Percentiles rank a stretch among this genome's conserved stretches.
Conservation (phyloP, 2,113 vertebrate species). For the Polyodon spathula region DNA sequence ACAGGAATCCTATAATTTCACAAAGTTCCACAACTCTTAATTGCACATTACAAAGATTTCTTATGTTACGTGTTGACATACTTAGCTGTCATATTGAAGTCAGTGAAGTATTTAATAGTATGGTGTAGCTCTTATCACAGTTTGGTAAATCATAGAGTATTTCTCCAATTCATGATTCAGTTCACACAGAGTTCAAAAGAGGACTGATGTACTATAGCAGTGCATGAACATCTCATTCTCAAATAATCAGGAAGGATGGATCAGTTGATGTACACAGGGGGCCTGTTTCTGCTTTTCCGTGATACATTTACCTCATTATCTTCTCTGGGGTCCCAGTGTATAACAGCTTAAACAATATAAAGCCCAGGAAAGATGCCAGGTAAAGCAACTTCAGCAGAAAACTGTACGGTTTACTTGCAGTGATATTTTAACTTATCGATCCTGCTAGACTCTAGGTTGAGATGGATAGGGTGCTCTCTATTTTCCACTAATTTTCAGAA, state of each 20-base stretch:
- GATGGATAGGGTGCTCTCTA: too few species aligned
- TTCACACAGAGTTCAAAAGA: conserved; percentile 11
- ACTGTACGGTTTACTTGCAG: too few species aligned
- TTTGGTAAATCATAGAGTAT: neutral
- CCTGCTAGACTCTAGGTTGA: too few species aligned
- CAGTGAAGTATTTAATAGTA: neutral
- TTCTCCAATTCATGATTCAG: neutral
- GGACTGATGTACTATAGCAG: neutral
- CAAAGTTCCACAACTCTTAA: neutral
- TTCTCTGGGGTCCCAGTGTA: neutral
- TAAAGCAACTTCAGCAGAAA: neutral
- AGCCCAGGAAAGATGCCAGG: neutral
- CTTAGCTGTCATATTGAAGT: neutral
- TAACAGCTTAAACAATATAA: neutral
- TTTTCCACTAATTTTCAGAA: too few species aligned
- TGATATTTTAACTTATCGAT: too few species aligned
- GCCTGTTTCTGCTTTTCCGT: neutral
- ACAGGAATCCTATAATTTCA: neutral
- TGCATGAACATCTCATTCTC: conserved; percentile 5
- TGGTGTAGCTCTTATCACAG: neutral
- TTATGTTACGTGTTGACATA: neutral
- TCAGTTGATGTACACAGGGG: neutral
- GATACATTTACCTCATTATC: neutral
- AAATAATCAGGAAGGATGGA: conserved; percentile 5
- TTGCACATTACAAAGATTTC: neutral